Base-by-base conservation (phyloP, 1,140 invertebrate species). In the Plectus sambesii region DNA sequence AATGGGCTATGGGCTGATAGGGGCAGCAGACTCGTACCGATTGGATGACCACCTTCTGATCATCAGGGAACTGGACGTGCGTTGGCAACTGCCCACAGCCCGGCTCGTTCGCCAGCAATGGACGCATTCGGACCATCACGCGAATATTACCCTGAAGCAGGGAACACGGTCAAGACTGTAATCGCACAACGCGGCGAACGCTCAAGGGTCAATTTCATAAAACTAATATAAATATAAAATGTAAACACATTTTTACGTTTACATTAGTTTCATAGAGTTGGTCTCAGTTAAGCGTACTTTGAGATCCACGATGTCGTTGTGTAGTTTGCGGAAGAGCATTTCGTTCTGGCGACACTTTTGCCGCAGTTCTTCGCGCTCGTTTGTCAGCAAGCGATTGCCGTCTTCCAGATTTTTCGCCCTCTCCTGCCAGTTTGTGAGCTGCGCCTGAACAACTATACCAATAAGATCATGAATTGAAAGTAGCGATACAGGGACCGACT, bases 291-390 rank as follows among this genome's bases (percentile, higher is more conserved):
- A n/a, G 24, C 50, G 22, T 24, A 53, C 51, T 25, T 42, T 43
- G 17, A 56, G n/a, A 33, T 56, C 47, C 22, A 56, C 53, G 20
- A 55, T 37, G 36, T 56, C 52, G 29, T 56, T 55, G n/a, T 46
- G 53, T n/a, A 53, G 25, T 20, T 47, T 30, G n/a, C 49, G 20
- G 12, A 39, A 15, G 26, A 46, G 25, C 15, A 52, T 6, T 33
- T 53, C 29, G 3, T 43, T 20, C 3, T 40, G 24, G 2, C 25
- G 5, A 9, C 33, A 3, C 5, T 27, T 5, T 12, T 41, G 26
- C 23, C 24, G 2, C 12, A 23, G n/a, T 24, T 30, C 26, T n/a
- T 41, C 33, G n/a, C 26, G n/a, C 17, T 19, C 9, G 1, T 41
- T 15, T 23, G 38, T 5, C n/a, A 50, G 36, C 2, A n/a, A n/a